Conservation (phyloP, 2,797 vertebrate species). For the Acanthurus leucopareius region DNA sequence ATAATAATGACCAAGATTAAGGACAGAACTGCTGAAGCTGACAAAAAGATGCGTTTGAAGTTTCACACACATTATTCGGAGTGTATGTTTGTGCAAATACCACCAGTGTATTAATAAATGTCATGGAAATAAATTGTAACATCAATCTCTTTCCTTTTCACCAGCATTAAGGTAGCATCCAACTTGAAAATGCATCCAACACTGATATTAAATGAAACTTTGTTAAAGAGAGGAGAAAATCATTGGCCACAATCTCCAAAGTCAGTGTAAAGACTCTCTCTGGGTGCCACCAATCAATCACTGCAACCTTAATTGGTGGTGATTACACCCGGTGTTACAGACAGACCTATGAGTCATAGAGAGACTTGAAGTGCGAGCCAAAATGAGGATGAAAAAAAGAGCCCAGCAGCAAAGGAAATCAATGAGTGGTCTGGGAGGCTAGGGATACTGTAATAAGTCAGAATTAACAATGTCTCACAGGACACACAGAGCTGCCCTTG, state of each 20-base stretch:
- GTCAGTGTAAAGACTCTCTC: slow-evolving; percentile 31
- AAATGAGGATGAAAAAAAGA: slow-evolving; percentile 51
- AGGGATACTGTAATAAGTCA: slow-evolving; percentile 61
- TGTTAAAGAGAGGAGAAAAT: slow-evolving; percentile 23
- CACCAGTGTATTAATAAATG: slow-evolving; percentile 21
- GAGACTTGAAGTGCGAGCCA: slow-evolving; percentile 22
- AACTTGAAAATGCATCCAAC: slow-evolving; percentile 25
- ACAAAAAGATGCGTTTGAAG: slow-evolving; percentile 39
- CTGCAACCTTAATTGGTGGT: slow-evolving; percentile 45
- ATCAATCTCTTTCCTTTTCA: slow-evolving; percentile 9
- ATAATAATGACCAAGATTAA: slow-evolving; percentile 11
- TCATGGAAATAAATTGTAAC: slow-evolving; percentile 16
- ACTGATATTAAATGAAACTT: not conserved
- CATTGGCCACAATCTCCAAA: slow-evolving; percentile 2
- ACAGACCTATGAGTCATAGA: slow-evolving; percentile 41
- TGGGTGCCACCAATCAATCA: slow-evolving; percentile 54
- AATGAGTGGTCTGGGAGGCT: slow-evolving; percentile 52
- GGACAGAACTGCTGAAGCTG: slow-evolving; percentile 9
- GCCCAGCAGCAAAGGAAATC: slow-evolving; percentile 62
- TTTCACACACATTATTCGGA: slow-evolving; percentile 24
- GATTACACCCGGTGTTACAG: slow-evolving; percentile 52
- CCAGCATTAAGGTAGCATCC: not conserved
- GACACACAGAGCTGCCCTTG: slow-evolving; percentile 18
- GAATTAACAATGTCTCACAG: slow-evolving; percentile 51
- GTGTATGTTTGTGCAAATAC: slow-evolving; percentile 23